phyloP scores from a whole-genome alignment of 2,797 vertebrate species.

The Mustela erminea region DNA sequence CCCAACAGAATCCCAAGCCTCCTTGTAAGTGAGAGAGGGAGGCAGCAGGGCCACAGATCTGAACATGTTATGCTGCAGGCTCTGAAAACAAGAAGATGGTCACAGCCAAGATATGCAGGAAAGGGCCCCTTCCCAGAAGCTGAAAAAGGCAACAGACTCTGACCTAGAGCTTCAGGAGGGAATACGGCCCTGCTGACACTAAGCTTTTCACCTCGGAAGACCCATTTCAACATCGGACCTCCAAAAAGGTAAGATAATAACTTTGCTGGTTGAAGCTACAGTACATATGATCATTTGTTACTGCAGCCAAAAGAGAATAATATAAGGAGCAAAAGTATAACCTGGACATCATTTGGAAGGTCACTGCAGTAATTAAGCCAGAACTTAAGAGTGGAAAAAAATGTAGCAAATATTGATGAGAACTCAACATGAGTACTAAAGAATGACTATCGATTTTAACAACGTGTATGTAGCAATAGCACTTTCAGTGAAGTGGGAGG shows the following conservation, averaged over 20 bases:
- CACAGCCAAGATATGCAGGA: not conserved
- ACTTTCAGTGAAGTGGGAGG: not conserved
- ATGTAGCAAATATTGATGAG: no score
- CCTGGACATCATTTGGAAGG: not conserved
- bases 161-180: not conserved
- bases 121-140: not conserved
- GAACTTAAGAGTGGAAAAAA: not conserved
- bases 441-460: not conserved
- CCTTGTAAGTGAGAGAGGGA: not conserved
- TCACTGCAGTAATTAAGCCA: not conserved
- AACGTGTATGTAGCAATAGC: not conserved
- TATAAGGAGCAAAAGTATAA: not conserved
- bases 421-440: not conserved
- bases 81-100: not conserved
- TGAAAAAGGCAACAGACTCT: not conserved
- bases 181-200: no score
- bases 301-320: not conserved
- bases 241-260: not conserved
- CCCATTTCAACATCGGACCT: not conserved
- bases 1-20: not conserved
- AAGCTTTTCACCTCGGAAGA: not conserved
- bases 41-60: not conserved
- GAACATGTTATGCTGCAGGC: not conserved
- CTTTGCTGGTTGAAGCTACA: not conserved
- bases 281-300: not conserved